A percentile compares a stretch with the other conserved stretches of the same genome.
Conservation (phyloP, 2,797 vertebrate genomes). For the Onychomys leucogaster region DNA sequence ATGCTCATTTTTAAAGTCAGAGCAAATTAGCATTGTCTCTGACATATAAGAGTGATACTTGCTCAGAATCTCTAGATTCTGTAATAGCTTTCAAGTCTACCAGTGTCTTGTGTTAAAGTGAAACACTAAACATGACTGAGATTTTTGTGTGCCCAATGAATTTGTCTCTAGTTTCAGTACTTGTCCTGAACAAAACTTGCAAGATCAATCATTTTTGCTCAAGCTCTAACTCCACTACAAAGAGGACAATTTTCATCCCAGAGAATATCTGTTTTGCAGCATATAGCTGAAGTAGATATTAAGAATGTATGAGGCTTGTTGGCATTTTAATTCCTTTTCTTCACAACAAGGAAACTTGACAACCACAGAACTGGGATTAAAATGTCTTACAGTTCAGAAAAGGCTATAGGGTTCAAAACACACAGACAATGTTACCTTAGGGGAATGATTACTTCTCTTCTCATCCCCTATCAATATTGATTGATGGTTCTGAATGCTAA, state of each 20-base stretch:
- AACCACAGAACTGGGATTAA: neutral
- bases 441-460: neutral
- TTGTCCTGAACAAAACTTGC: conserved; percentile 72
- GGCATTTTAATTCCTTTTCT: conserved; percentile 17
- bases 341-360: conserved; percentile 36
- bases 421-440: neutral
- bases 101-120: neutral
- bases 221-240: conserved; percentile 70
- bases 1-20: neutral
- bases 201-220: conserved; percentile 72
- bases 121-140: conserved; percentile 58
- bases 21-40: neutral
- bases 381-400: neutral
- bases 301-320: neutral
- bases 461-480: neutral
- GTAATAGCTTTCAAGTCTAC: neutral
- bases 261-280: too few species aligned
- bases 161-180: conserved; percentile 75
- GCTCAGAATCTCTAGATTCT: conserved; percentile 7
- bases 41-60: neutral
- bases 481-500: neutral
- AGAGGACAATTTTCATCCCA: conserved; percentile 66
- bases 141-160: conserved; percentile 54
- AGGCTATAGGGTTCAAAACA: neutral
- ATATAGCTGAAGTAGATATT: neutral